Base-by-base conservation (phyloP, 2,888 invertebrate genomes). In the Colostygia pectinataria region DNA sequence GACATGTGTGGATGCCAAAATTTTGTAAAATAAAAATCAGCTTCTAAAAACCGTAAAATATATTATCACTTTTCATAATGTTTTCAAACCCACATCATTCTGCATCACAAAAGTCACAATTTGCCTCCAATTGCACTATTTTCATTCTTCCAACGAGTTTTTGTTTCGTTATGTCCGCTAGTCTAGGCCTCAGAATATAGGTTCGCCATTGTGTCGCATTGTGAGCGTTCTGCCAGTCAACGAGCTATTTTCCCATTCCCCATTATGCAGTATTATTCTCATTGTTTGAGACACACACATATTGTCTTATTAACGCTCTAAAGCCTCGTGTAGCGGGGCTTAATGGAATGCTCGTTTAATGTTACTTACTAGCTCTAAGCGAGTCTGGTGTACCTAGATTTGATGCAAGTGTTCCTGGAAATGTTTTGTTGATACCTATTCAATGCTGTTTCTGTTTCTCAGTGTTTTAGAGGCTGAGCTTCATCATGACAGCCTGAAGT, bases 241-340 rank as follows among this genome's bases (percentile, higher is more conserved):
- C 83, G 83, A 80, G 84, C 83, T 75, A 84, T 85, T 85, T 86
- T 86, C 82, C 77, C 84, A 84, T 86, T 87, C 83, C 63, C 79
- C 66, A 84, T 85, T 85, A 84, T 83, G 71, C 77, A 65, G 77
- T 77, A 83, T 85, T 84, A 84, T 83, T 72, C 71, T 72, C 82
- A 85, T 87, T 88, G 88, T 86, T 76, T 61, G 68, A 62, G 66
- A 77, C 72, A 81, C 77, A 79, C 77, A 77, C 77, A 77, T 76
- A 77, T 66, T 72, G 73, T 74, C 74, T 72, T 77, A 74, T 71
- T 74, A 71, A 63, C 59, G 64, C 64, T 66, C 63, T 65, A 63
- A 66, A 68, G 66, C 68, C 55, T 59, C 52, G 54, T 48, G 40
- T 39, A 31, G 59, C 59, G 50, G 50, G 29, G 50, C 49, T 62